Evolutionary conservation across 2,113 vertebrate genomes (phyloP).

Genomic region (Peucedramus taeniatus): DNA sequence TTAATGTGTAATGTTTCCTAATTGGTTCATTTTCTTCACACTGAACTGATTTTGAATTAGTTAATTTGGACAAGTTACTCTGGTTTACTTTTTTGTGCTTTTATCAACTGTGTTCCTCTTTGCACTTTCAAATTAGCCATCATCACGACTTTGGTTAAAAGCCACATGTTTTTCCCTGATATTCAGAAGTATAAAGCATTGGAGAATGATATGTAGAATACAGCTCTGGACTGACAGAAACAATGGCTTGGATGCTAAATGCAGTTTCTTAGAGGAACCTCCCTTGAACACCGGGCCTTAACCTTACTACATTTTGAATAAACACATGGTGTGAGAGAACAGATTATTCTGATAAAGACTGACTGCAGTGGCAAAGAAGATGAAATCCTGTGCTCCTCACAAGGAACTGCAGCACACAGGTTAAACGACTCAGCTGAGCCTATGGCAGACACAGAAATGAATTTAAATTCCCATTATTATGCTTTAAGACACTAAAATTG

Average conservation of each 20-base stretch:
- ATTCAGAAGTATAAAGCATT: neutral
- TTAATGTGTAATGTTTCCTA: neutral
- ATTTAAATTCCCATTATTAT: neutral
- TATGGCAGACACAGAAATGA: fast-evolving
- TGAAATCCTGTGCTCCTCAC: neutral
- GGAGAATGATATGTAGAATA: neutral
- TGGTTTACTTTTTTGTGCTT: neutral
- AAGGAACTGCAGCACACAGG: neutral
- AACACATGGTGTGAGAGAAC: neutral
- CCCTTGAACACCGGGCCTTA: neutral
- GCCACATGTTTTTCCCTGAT: neutral
- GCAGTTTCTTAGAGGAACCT: fast-evolving
- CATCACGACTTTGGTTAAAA: neutral
- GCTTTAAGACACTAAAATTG: neutral
- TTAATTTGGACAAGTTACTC: neutral
- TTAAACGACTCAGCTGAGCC: neutral
- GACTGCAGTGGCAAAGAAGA: neutral
- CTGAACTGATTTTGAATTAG: neutral
- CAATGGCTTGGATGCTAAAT: neutral
- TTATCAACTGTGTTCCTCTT: neutral
- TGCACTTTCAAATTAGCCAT: neutral
- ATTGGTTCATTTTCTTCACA: neutral
- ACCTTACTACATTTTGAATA: neutral
- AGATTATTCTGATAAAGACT: neutral
- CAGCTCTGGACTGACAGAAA: neutral